These are phyloP conservation scores for Odontomyia ornata DNA, from an alignment of 2,888 invertebrate species.

Conservation along the genomic window DNA sequence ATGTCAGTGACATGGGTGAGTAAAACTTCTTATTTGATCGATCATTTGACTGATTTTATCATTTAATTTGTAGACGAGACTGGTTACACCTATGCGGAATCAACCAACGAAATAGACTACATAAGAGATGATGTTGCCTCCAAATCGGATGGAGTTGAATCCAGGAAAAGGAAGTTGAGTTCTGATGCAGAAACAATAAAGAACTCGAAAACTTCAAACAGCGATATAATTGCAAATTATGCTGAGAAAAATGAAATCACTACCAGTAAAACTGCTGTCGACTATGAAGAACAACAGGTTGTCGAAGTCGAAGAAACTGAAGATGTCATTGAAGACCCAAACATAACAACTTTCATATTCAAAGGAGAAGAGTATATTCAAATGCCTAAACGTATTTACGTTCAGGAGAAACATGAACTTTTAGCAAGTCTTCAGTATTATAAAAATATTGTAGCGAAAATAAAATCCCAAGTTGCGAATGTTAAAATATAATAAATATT, in stretches of 20 bases:
- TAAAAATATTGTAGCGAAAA: conserved; percentile 53
- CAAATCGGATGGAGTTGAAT: neutral
- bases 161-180: conserved; percentile 16
- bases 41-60: neutral
- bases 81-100: conserved; percentile 13
- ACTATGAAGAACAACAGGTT: neutral
- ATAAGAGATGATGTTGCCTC: neutral
- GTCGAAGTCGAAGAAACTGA: neutral
- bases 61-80: conserved; percentile 1
- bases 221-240: neutral
- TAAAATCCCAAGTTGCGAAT: conserved; percentile 50
- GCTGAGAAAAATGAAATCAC: neutral
- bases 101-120: conserved; percentile 27
- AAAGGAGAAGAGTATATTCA: conserved; percentile 61
- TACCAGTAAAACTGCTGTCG: neutral
- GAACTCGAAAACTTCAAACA: neutral
- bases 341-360: conserved; percentile 57
- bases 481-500: neutral
- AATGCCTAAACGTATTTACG: conserved; percentile 59
- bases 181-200: neutral
- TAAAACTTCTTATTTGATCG: neutral
- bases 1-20: conserved; percentile 15
- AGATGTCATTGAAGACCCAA: conserved; percentile 9
- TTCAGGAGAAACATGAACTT: conserved; percentile 56
- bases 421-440: conserved; percentile 54